These are phyloP conservation scores for Sminthurides aquaticus DNA, from an alignment of 2,888 invertebrate species.

Conservation along the genomic window DNA sequence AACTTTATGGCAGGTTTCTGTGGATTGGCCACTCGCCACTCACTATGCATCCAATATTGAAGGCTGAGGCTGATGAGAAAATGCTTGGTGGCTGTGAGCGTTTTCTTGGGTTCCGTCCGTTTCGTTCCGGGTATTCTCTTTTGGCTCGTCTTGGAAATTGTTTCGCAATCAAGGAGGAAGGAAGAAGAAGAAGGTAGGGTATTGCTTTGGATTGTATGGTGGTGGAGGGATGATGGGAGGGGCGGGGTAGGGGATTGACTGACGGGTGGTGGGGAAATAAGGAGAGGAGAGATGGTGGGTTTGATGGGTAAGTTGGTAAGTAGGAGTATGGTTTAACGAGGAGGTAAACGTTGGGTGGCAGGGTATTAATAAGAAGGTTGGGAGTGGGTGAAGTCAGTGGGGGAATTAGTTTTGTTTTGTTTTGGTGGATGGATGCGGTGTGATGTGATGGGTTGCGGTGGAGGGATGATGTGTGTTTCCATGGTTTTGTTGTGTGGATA, in stretches of 20 bases:
- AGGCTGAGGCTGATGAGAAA: too few relatives aligned
- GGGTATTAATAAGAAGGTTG: not conserved
- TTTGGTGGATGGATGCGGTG: not conserved
- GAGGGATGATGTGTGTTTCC: not conserved
- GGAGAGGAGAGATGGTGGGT: not conserved
- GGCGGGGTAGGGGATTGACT: not conserved
- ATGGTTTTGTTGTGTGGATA: not conserved
- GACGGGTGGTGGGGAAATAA: not conserved
- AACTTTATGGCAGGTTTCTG: too few relatives aligned
- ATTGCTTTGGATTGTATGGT: too few relatives aligned
- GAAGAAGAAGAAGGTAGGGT: too few relatives aligned
- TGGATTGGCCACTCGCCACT: too few relatives aligned
- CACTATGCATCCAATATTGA: too few relatives aligned
- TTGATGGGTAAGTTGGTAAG: not conserved
- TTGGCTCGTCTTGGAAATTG: too few relatives aligned
- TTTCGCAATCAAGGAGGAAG: too few relatives aligned
- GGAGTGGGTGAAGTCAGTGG: not conserved
- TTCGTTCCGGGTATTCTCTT: too few relatives aligned
- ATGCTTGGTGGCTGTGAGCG: too few relatives aligned
- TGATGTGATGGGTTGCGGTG: not conserved
- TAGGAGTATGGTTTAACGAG: not conserved
- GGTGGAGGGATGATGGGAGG: not conserved
- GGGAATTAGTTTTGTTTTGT: not conserved
- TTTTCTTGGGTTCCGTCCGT: too few relatives aligned
- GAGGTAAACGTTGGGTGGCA: not conserved